phyloP scores from a whole-genome alignment of 2,113 vertebrate genomes.

The Columbina picui region DNA sequence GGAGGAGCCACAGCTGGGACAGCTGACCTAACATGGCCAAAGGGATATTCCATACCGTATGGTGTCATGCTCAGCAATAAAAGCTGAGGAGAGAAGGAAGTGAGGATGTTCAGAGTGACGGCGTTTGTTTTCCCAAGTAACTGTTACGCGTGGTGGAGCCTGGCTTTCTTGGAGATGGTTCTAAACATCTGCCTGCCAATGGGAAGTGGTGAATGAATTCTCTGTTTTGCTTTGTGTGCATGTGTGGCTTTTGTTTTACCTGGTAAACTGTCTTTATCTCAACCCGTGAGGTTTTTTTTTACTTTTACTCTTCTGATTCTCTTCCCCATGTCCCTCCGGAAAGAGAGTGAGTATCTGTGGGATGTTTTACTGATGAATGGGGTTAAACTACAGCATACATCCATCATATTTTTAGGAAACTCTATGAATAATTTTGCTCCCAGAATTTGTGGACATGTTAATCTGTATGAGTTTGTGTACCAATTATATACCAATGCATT shows the following conservation, averaged over 20 bases:
- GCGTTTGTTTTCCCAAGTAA: not conserved
- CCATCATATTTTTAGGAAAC: not conserved
- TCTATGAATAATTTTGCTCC: not conserved
- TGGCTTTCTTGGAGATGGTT: not conserved
- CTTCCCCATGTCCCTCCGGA: rapidly evolving
- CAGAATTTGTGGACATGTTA: not conserved
- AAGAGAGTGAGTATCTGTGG: rapidly evolving
- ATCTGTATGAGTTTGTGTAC: not conserved
- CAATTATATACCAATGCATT: not conserved
- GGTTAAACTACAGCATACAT: not conserved
- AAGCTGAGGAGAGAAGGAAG: not conserved
- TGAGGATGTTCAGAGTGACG: rapidly evolving
- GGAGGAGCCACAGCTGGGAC: rapidly evolving
- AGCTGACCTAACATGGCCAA: not conserved
- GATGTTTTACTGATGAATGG: not conserved
- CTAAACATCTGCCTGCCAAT: not conserved
- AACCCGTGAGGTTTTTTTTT: not conserved
- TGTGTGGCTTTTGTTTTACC: rapidly evolving
- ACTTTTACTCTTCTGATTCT: not conserved
- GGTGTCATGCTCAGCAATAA: rapidly evolving
- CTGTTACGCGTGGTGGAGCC: rapidly evolving
- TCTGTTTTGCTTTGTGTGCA: not conserved
- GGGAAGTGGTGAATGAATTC: not conserved
- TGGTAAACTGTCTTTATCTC: not conserved
- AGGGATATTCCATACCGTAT: not conserved